Evolutionary conservation across 2,888 invertebrate species (phyloP), one percentile per base, ranked within the genome.

Genomic region (Malthinus flaveolus): DNA sequence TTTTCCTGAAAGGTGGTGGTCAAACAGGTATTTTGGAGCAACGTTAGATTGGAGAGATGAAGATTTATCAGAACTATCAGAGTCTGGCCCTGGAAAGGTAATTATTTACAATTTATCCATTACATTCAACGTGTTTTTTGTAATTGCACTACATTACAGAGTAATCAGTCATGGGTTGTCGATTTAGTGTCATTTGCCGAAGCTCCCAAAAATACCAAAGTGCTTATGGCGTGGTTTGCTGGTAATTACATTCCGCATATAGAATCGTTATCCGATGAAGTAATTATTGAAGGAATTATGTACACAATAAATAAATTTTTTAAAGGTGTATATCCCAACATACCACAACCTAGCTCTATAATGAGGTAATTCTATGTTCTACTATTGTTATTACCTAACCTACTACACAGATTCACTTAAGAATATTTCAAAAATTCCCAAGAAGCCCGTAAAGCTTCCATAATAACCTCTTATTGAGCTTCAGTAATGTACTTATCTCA

Each of bases 201-300:
- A 5, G 83, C 87, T 4, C 84, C 84, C 65, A 81, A 83, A 66
- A 84, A 88, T 68, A 84, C 86, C 0, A 80, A 81, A 31, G 78
- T 87, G 8, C 73, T 91, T 23, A 81, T 86, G 53, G 88, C 84
- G 0, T 91, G 90, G 89, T 79, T 88, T 10, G 81, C 83, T 47
- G 89, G 90, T 1, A 77, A 81, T 42, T 82, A 83, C 66, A 86
- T 87, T 0, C 78, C 81, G 59, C 75, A 82, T 49, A 83, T 88
- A 77, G 91, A 91, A 74, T 74, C 73, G 1, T 70, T 87, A 42
- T 71, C 82, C 0, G 83, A 86, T 49, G 78, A 81, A 10, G 79
- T 83, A 51, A 80, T 88, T 42, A 42, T 13, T 42, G 71, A 79
- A 10, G 81, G 80, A 32, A 80, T 84, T 33, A 73, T 76, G 59